These are phyloP conservation scores for Teinopalpus imperialis DNA, from an alignment of 2,888 invertebrate species.

Conservation along the genomic window DNA sequence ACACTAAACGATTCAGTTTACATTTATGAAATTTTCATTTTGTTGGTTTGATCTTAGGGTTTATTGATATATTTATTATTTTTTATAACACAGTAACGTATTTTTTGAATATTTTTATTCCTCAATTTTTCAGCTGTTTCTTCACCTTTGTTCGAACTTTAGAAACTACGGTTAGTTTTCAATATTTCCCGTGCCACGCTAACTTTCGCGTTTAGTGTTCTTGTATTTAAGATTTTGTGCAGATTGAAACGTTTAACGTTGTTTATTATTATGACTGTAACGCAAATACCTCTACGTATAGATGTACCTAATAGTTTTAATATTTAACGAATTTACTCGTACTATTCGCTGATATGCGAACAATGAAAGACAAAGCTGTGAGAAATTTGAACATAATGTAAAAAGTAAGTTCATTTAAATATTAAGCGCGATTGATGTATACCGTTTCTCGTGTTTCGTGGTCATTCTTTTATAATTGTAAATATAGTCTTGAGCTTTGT, in stretches of 20 bases:
- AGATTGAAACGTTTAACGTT: conserved; percentile 3
- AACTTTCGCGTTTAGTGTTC: background rate
- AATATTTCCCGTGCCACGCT: too few species aligned
- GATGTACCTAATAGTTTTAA: conserved; percentile 64
- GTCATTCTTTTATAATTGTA: conserved; percentile 52
- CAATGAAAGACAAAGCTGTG: conserved; percentile 83
- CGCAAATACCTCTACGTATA: conserved; percentile 39
- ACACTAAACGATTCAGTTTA: too few species aligned
- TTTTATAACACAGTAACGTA: too few species aligned
- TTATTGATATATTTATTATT: too few species aligned
- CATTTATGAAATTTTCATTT: too few species aligned
- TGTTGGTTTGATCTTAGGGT: too few species aligned
- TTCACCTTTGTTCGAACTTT: too few species aligned
- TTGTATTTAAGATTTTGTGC: background rate
- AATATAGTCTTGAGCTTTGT: conserved; percentile 43
- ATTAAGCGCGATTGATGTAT: conserved; percentile 59
- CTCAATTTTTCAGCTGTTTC: too few species aligned
- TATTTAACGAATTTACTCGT: conserved; percentile 76
- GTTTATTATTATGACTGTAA: conserved; percentile 33
- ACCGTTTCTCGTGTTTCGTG: conserved; percentile 47
- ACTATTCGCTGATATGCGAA: conserved; percentile 74
- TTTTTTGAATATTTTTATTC: too few species aligned
- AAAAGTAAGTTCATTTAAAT: conserved; percentile 74
- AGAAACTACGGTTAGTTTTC: too few species aligned
- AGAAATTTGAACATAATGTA: conserved; percentile 79